These are phyloP conservation scores for Morone saxatilis DNA, from an alignment of 2,113 vertebrate genomes.

Conservation along the genomic window DNA sequence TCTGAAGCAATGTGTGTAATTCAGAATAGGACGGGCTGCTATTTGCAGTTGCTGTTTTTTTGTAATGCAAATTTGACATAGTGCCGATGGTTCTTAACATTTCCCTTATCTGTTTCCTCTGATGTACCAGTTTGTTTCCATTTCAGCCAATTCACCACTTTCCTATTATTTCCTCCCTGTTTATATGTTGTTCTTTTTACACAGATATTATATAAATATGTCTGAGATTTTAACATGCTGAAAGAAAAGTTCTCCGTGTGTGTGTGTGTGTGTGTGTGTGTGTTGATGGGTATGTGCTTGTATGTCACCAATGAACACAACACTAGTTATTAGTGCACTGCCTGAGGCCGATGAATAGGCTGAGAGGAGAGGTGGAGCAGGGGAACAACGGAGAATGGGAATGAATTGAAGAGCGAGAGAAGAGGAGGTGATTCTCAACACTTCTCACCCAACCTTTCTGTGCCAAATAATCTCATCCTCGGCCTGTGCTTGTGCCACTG, in stretches of 20 bases:
- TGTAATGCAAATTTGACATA: not conserved
- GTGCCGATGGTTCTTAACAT: too few relatives aligned
- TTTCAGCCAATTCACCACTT: not conserved
- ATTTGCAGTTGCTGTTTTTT: not conserved
- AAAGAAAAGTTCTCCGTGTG: not conserved
- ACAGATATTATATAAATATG: too few relatives aligned
- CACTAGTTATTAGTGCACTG: slow-evolving; percentile 25
- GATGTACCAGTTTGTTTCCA: not conserved
- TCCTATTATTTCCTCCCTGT: not conserved
- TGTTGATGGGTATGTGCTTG: slow-evolving; percentile 4
- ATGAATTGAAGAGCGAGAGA: not conserved
- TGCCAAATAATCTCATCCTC: not conserved
- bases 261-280: not conserved
- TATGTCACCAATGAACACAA: slow-evolving; percentile 37
- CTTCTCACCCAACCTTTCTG: not conserved
- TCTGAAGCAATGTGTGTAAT: not conserved
- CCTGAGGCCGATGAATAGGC: slow-evolving; percentile 49
- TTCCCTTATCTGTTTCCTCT: not conserved
- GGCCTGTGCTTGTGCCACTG: not conserved
- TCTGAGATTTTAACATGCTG: not conserved
- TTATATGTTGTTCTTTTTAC: not conserved
- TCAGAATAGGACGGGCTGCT: not conserved
- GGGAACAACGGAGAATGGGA: not conserved
- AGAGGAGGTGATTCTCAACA: slow-evolving; percentile 23
- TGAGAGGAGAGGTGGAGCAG: slow-evolving; percentile 19